Evolutionary conservation across 2,113 vertebrate species (phyloP).

Genomic region (Rhodinocichla rosea): DNA sequence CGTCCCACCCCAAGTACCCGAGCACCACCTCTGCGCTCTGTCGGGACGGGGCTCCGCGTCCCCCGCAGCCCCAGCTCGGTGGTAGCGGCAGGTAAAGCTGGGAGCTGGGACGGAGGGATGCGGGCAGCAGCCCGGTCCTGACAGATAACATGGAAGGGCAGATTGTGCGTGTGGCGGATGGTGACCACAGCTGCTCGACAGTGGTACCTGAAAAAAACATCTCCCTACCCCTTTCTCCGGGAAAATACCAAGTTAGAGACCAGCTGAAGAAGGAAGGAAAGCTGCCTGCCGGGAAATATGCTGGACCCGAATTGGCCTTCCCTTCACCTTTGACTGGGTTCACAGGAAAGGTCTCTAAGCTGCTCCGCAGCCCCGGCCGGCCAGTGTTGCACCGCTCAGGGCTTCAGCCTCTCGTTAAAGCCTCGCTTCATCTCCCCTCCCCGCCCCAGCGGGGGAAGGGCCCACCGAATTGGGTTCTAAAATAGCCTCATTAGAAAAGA

Average conservation of each 20-base stretch:
- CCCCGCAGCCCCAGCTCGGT: neutral
- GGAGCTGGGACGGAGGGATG: fast-evolving
- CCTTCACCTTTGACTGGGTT: neutral
- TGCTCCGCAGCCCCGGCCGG: neutral
- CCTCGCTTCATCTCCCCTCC: neutral
- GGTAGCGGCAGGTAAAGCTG: neutral
- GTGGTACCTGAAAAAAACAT: neutral
- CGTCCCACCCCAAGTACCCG: fast-evolving
- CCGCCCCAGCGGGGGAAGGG: neutral
- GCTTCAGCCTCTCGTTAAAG: neutral
- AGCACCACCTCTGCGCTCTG: neutral
- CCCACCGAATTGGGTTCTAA: neutral
- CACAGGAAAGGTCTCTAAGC: neutral
- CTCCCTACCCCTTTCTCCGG: neutral
- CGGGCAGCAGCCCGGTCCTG: neutral
- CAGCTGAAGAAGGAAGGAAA: neutral
- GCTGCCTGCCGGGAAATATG: neutral
- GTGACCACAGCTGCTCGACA: too few species aligned
- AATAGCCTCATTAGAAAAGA: neutral
- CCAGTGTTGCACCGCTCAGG: neutral
- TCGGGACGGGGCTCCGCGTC: neutral
- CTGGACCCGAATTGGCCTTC: neutral
- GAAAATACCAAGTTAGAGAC: neutral
- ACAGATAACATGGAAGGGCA: neutral
- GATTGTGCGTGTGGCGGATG: neutral